phyloP scores from a whole-genome alignment of 1,140 invertebrate species.

The Pantala flavescens region DNA sequence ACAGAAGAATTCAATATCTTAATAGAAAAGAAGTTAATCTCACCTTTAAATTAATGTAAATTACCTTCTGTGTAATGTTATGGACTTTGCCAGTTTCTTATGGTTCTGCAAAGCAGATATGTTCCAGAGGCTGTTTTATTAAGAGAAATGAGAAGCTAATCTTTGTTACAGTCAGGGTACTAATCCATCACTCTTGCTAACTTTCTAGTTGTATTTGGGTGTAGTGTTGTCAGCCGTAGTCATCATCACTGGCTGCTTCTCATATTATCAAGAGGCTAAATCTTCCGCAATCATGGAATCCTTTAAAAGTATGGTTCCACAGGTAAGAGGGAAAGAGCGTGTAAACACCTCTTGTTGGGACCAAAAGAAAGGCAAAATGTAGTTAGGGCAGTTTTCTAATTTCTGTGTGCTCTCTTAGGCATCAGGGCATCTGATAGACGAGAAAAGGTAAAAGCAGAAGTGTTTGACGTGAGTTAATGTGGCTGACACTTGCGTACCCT shows the following conservation, averaged over 20 bases:
- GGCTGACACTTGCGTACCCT: neutral
- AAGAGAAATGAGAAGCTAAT: neutral
- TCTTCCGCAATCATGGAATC: slow-evolving; percentile 64
- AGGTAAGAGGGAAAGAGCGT: slow-evolving; percentile 22
- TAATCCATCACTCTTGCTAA: slow-evolving; percentile 9
- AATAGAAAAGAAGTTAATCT: neutral
- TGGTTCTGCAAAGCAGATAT: neutral
- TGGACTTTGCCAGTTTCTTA: neutral
- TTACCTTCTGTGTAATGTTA: neutral
- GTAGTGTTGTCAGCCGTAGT: slow-evolving; percentile 58
- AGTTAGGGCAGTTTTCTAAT: neutral
- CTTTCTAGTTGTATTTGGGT: slow-evolving; percentile 49
- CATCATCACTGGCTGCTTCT: slow-evolving; percentile 57
- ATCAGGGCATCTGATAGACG: neutral
- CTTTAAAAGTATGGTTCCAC: slow-evolving; percentile 55
- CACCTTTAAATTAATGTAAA: neutral
- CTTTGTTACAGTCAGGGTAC: neutral
- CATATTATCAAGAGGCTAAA: slow-evolving; percentile 62
- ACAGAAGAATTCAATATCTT: too few relatives aligned
- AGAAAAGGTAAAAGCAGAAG: neutral
- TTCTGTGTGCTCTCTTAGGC: neutral
- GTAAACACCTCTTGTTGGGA: neutral
- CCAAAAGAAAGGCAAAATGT: neutral
- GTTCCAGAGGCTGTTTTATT: neutral
- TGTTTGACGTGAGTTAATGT: slow-evolving; percentile 2